Base-by-base conservation (phyloP, 2,797 vertebrate species). In the Xenopus petersii region DNA sequence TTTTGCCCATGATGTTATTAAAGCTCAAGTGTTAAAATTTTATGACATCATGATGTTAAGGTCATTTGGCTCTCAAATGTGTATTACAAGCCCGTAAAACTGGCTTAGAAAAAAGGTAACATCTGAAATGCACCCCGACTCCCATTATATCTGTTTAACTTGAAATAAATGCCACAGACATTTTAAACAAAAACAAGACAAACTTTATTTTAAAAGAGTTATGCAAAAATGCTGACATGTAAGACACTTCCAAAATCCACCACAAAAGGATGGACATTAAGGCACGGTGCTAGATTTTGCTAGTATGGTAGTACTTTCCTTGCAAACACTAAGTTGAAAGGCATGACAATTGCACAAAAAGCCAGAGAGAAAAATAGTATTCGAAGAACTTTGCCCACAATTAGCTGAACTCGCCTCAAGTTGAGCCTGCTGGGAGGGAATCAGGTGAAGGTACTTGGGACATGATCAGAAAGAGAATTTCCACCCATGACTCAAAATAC, bases 381-480 rank as follows among this genome's bases (percentile, higher is more conserved):
- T 12, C 54, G 16, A 56, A 56, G 61, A 70, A 65, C 66, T 65
- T 67, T 66, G 54, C 67, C 71, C 71, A 74, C 77, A 64, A 54
- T 51, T 36, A 59, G 62, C 70, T 71, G 73, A 70, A 71, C 46
- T 59, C 36, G 17, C 46, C 71, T 73, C 51, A 65, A 65, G 66
- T 47, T 73, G 71, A 74, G 71, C 71, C 77, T 74, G 71, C 77
- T 74, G 67, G 47, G 71, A 74, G 60, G 77, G 62, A 79, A 79
- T 74, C 77, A 79, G 59, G 69, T 64, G 42, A 79, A 47, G 62
- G 16, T 66, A 33, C 33, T 62, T 12, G 24, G 70, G 64, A 42
- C 21, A 59, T 59, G 49, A 56, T 10, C 4, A 67, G 48, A 55
- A 51, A 55, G 10, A 48, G 47, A 63, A 51, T 16, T 59, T 56